A percentile compares a stretch with the other conserved stretches of the same genome.
These are phyloP conservation scores for Hydrocynus forskahlii DNA, from an alignment of 2,797 vertebrate species.

Conservation along the genomic window DNA sequence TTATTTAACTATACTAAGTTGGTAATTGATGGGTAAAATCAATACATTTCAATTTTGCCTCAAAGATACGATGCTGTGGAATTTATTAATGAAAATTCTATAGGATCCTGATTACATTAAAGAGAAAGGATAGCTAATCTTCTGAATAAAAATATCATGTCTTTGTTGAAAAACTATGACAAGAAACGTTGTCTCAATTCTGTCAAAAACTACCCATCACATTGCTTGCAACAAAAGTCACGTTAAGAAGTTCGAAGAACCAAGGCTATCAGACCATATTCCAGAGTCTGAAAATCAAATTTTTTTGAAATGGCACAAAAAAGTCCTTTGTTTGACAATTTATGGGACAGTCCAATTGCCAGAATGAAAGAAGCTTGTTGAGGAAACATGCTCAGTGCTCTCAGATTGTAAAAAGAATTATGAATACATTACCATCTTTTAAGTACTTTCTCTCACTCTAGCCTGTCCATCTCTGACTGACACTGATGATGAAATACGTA, in stretches of 20 bases:
- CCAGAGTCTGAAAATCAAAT: not conserved
- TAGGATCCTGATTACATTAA: not conserved
- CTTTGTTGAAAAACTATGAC: not conserved
- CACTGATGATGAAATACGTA: conserved; percentile 35
- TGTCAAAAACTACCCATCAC: not conserved
- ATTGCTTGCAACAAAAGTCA: not conserved
- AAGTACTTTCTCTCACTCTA: conserved; percentile 41
- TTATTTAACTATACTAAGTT: not conserved
- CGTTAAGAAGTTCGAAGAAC: not conserved
- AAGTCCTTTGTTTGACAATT: conserved; percentile 28
- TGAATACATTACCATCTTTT: conserved; percentile 41
- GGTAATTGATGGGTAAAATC: not conserved
- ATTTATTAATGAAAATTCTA: not conserved
- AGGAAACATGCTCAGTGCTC: conserved; percentile 28
- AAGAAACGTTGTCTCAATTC: not conserved
- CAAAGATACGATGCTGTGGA: not conserved
- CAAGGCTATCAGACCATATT: conserved; percentile 21
- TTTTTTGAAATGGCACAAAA: conserved; percentile 8
- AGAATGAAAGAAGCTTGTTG: conserved; percentile 17
- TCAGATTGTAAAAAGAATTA: conserved; percentile 47
- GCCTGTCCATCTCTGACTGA: conserved; percentile 10
- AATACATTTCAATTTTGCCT: not conserved
- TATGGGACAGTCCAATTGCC: conserved; percentile 1
- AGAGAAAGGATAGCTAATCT: not conserved
- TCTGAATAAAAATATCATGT: not conserved